Base-by-base conservation (phyloP, 2,888 invertebrate genomes). In the Smittia aterrima region DNA sequence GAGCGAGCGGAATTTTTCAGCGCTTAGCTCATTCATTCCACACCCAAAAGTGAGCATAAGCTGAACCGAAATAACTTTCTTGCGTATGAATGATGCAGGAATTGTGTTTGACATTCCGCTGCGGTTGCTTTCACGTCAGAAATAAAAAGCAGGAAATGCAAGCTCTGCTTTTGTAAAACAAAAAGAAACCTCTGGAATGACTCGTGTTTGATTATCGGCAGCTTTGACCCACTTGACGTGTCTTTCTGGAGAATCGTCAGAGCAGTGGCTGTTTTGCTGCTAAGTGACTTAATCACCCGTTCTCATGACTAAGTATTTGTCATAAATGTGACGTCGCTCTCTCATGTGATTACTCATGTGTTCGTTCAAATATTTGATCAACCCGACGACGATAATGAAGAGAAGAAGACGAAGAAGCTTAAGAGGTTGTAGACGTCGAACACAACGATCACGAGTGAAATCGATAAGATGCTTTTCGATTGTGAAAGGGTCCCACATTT, bases 11-110 rank as follows among this genome's bases (percentile, higher is more conserved):
- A 62, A 72, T 62, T 32, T 32, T 72, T 72, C 13, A 38, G 24
- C 53, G 72, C 38, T 72, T 62, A 40, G 72, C 72, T 62, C 72
- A 72, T 72, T 72, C 62, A 62, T 72, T 72, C 68, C 47, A 47
- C 68, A 68, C 68, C 68, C 53, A 68, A 68, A 68, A 53, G 32
- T 38, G 41, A 4, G 16, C 47, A 58, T 7, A 58, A 58, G 58
- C 58, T 4, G n/a, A 58, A 58, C 58, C 22, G 22, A 58, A 58
- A 58, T 58, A 58, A 22, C 58, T 58, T 22, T 58, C 18, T 22
- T 58, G 13, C 58, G 3, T 2, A 58, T 58, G 58, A 58, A 58
- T 20, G 58, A 58, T 58, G 58, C 18, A 58, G 22, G 58, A 58
- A 6, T 58, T 58, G 13, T 47, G 13, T 47, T 47, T 58, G 58